Conservation (phyloP, 2,113 vertebrate genomes). For the Phylloscopus trochiloides region DNA sequence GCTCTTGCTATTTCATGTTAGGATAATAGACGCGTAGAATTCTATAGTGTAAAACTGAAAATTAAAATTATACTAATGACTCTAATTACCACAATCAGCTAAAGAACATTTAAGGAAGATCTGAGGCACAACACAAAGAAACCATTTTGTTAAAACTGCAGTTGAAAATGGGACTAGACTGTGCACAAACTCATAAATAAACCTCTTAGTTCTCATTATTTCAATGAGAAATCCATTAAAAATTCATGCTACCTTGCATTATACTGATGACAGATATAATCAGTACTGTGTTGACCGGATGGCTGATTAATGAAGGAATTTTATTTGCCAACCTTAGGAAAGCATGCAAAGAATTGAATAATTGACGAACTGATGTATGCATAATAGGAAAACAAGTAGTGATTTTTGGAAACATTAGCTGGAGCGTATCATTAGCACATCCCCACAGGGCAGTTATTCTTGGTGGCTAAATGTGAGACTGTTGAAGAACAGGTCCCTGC, state of each 20-base stretch:
- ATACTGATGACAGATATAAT: conserved; percentile 52
- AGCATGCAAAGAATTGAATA: conserved; percentile 56
- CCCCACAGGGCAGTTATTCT: conserved; percentile 30
- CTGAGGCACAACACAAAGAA: neutral
- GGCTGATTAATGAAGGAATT: conserved; percentile 61
- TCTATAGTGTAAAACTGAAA: neutral
- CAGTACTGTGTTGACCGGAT: conserved; percentile 44
- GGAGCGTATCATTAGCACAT: conserved; percentile 36
- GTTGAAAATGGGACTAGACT: neutral
- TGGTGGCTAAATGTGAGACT: neutral
- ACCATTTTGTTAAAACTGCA: neutral
- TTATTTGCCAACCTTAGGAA: conserved; percentile 44
- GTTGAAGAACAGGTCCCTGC: neutral
- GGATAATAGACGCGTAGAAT: neutral
- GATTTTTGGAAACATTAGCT: conserved; percentile 53
- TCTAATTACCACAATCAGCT: neutral
- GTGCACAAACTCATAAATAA: conserved; percentile 26
- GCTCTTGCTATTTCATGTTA: neutral
- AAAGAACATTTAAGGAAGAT: neutral
- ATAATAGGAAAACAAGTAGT: conserved; percentile 39
- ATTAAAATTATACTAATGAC: neutral
- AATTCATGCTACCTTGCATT: conserved; percentile 59
- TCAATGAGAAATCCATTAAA: conserved; percentile 51
- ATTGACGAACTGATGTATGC: conserved; percentile 50
- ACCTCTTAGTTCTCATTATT: conserved; percentile 61